Evolutionary conservation across 1,140 invertebrate species (phyloP).

Genomic region (Eulimnadia texana): DNA sequence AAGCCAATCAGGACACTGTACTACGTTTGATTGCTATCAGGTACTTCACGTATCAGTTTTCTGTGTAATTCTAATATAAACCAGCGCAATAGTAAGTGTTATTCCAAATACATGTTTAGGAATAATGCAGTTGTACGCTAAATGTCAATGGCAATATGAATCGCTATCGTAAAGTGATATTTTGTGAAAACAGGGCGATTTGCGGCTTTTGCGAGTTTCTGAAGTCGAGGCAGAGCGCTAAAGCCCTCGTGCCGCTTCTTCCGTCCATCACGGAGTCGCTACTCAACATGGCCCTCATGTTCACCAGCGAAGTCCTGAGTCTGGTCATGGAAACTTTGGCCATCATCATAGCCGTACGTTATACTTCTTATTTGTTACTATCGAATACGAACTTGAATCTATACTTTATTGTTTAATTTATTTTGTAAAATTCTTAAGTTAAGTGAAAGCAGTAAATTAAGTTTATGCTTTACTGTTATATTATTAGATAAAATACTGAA

Average conservation of each 20-base stretch:
- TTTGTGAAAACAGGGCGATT: constrained; percentile 29
- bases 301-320: constrained; percentile 43
- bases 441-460: no score
- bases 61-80: no score
- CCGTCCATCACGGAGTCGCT: constrained; percentile 36
- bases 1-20: constrained; percentile 36
- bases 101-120: no score
- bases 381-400: no score
- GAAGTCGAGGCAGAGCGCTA: constrained; percentile 29
- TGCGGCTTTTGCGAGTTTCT: constrained; percentile 41
- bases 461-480: not conserved
- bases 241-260: constrained; percentile 34
- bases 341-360: constrained; percentile 44
- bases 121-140: no score
- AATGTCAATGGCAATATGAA: not conserved
- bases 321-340: constrained; percentile 50
- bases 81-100: no score
- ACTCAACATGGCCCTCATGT: constrained; percentile 34
- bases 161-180: constrained; percentile 28
- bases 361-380: constrained; percentile 3
- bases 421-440: not conserved
- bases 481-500: no score
- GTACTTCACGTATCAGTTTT: no score
- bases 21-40: constrained; percentile 35
- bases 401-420: not conserved